Evolutionary conservation across 2,797 vertebrate species (phyloP), one percentile per base, ranked within the genome.

Genomic region (Anabas testudineus): DNA sequence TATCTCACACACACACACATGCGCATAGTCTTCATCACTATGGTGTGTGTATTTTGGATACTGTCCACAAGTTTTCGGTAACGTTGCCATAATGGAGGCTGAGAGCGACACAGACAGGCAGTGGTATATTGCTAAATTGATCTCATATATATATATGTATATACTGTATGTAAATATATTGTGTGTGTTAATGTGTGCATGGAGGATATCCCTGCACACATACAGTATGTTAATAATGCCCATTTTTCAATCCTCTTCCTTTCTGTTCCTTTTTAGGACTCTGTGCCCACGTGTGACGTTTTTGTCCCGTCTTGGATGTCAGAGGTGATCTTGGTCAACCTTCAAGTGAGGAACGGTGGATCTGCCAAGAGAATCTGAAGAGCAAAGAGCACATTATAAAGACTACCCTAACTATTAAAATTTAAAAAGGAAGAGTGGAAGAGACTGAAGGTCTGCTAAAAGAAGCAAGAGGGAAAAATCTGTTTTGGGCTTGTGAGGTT

Each of bases 231-330:
- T 61, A 15, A n/a, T 39, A 18, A 46, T 59, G 53, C 65, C 72
- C 67, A 66, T 65, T 80, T 81, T 34, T 80, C 52, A 87, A 75
- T 54, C 21, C 56, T 75, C 32, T 74, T 70, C 67, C 53, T 74
- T 55, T 84, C 55, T 82, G 59, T 80, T 64, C 83, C 67, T 43
- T 84, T 87, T 87, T 85, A 91, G 92, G 74, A 83, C 49, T 75
- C 60, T 30, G 7, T 71, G 62, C 59, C 77, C 67, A 58, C 70
- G 73, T 82, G 76, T 75, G 78, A 83, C 68, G 51, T 74, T 80
- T 74, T 32, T 62, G 42, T 80, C 74, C 78, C 22, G 7, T 82
- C 76, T 65, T 34, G 69, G 82, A 81, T 63, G 78, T 79, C 75
- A 89, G 65, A 87, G 77, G 86, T 86, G 76, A 89, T 71, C 63